Conservation (phyloP, 2,888 invertebrate species). For the Opisthograptis luteolata region DNA sequence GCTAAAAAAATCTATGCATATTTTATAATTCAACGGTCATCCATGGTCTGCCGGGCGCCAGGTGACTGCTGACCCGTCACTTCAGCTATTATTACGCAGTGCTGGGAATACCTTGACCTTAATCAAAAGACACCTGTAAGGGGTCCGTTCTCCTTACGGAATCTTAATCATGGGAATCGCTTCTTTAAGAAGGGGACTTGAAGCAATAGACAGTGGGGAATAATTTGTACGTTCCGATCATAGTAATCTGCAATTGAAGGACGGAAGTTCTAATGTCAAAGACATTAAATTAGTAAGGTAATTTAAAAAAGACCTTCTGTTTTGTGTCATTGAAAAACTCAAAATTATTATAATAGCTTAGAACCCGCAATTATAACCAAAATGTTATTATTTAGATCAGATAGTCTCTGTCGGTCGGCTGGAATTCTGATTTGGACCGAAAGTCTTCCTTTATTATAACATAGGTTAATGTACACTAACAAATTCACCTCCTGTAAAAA, state of each 20-base stretch:
- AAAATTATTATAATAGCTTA: no score
- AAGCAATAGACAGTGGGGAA: conserved; percentile 11
- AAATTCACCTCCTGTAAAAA: no score
- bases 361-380: neutral
- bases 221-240: conserved; percentile 30
- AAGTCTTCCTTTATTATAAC: no score
- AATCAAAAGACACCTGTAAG: conserved; percentile 74
- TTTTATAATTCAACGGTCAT: conserved; percentile 66
- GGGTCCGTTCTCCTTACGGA: conserved; percentile 62
- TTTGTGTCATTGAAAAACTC: no score
- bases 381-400: no score
- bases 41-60: conserved; percentile 59
- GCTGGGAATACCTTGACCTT: conserved; percentile 81
- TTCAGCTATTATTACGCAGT: conserved; percentile 38
- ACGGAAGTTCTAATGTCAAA: neutral
- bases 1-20: conserved; percentile 42
- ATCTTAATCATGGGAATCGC: conserved; percentile 78
- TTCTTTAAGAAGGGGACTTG: conserved; percentile 44
- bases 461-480: no score
- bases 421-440: no score
- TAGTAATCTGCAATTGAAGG: conserved; percentile 22
- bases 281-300: neutral
- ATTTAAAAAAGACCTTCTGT: neutral
- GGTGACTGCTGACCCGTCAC: conserved; percentile 67
- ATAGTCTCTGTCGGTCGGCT: no score